Evolutionary conservation across 2,888 invertebrate genomes (phyloP).

Genomic region (Tryphoninae sp.): DNA sequence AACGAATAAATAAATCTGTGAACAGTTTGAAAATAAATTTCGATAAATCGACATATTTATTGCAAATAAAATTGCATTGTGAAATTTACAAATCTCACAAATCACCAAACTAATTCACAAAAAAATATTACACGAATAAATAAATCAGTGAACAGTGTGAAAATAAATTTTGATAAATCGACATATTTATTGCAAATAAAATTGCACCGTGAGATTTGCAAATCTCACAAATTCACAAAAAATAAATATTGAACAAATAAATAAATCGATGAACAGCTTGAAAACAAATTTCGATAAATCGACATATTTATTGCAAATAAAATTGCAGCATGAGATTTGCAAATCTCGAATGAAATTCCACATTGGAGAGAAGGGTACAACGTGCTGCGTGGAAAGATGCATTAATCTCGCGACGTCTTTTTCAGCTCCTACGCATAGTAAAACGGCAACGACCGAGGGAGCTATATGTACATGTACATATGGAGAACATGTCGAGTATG

Average conservation of each 20-base stretch:
- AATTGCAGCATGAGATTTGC: neutral
- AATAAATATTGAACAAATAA: no score
- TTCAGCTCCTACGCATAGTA: slow-evolving; percentile 62
- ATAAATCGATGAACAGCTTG: neutral
- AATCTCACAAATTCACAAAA: no score
- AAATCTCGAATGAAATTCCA: neutral
- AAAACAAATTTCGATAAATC: neutral
- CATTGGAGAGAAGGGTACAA: slow-evolving; percentile 18
- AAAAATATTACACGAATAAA: neutral
- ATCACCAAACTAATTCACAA: no score
- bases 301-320: neutral
- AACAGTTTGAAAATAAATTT: neutral
- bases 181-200: neutral
- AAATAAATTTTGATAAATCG: neutral
- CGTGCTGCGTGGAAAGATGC: slow-evolving; percentile 58
- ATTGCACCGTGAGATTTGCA: neutral
- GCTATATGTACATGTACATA: slow-evolving; percentile 1
- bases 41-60: no score
- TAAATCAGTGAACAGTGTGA: neutral
- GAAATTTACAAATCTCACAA: neutral
- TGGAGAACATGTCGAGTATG: slow-evolving; percentile 30
- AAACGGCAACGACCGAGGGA: slow-evolving; percentile 48
- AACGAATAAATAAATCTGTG: neutral
- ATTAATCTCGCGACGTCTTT: slow-evolving; percentile 64
- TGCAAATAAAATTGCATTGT: neutral